Percentiles rank a stretch among this genome's conserved stretches.
Conservation (phyloP, 2,113 vertebrate genomes). For the Limnothrissa miodon region DNA sequence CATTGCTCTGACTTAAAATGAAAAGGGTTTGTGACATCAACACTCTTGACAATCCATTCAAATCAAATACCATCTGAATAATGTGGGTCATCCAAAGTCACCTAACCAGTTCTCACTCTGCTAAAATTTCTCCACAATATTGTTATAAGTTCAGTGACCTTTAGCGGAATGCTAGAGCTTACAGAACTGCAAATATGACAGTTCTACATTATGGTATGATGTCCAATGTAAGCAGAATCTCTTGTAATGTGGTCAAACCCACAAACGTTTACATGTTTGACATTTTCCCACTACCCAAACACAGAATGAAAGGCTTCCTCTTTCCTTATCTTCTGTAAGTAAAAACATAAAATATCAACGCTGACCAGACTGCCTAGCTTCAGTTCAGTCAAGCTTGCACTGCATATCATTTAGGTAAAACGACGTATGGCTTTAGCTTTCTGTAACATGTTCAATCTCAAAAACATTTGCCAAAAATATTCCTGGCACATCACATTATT, state of each 20-base stretch:
- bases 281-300: neutral
- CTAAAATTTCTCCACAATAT: neutral
- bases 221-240: neutral
- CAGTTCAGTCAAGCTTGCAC: neutral
- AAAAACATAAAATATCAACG: neutral
- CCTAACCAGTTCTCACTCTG: neutral
- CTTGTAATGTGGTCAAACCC: neutral
- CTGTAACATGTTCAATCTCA: neutral
- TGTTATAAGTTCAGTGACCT: neutral
- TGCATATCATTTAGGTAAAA: neutral
- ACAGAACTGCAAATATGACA: neutral
- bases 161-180: neutral
- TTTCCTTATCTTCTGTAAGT: neutral
- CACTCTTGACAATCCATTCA: neutral
- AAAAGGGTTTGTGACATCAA: neutral
- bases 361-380: neutral
- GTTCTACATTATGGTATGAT: neutral
- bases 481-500: neutral
- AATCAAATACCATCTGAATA: too few relatives aligned
- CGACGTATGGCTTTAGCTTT: neutral
- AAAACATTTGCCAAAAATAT: neutral
- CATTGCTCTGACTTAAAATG: neutral
- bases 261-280: neutral
- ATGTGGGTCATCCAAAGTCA: neutral
- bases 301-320: neutral